phyloP scores from a whole-genome alignment of 2,888 invertebrate species.

The Eudemis profundana region DNA sequence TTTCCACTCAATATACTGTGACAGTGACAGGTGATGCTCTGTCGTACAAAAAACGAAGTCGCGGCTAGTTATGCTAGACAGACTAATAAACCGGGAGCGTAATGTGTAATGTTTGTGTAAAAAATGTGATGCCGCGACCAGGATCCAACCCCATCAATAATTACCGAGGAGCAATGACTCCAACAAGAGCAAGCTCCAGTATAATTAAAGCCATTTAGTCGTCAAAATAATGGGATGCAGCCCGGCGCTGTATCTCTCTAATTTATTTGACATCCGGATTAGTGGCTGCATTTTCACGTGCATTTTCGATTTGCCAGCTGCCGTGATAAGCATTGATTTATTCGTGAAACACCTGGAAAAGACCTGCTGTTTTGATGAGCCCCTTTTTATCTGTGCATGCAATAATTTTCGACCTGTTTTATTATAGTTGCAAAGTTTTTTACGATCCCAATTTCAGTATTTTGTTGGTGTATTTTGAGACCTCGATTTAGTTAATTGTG shows the following conservation, averaged over 20 bases:
- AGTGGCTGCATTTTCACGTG: conserved; percentile 35
- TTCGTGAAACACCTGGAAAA: conserved; percentile 26
- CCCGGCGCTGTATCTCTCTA: conserved; percentile 32
- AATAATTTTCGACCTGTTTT: conserved; percentile 20
- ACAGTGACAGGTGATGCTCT: too few relatives aligned
- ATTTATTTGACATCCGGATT: conserved; percentile 41
- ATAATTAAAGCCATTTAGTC: conserved; percentile 1
- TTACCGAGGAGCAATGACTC: neutral
- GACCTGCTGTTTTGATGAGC: conserved; percentile 10
- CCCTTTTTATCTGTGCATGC: neutral
- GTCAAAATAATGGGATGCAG: conserved; percentile 16
- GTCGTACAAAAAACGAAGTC: too few relatives aligned
- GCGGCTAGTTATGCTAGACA: too few relatives aligned
- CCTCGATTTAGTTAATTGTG: too few relatives aligned
- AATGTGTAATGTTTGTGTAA: neutral
- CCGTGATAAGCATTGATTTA: conserved; percentile 26
- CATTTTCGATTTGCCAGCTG: conserved; percentile 33
- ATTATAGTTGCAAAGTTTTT: neutral
- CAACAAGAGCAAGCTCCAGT: conserved; percentile 4
- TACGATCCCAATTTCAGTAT: too few relatives aligned
- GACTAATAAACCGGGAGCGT: too few relatives aligned
- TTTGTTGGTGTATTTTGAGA: too few relatives aligned
- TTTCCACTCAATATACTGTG: too few relatives aligned
- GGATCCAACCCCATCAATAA: conserved; percentile 9
- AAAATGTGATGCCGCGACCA: neutral